Evolutionary conservation across 2,888 invertebrate genomes (phyloP), one percentile per base, ranked within the genome.

Genomic region (Agonopterix arenella): DNA sequence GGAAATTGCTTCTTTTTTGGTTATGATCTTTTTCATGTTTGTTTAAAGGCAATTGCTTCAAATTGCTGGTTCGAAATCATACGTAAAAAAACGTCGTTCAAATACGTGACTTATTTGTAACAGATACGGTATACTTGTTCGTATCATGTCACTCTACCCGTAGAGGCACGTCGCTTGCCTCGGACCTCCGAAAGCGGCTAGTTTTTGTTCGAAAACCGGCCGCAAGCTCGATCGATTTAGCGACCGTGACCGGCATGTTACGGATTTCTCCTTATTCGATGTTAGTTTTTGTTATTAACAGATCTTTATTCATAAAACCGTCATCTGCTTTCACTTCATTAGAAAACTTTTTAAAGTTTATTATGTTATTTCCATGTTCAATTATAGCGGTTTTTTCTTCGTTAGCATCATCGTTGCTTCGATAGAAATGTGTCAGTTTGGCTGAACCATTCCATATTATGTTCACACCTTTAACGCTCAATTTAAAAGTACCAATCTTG

Each of bases 151-250:
- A 56, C 57, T 42, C 58, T 55, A 59, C 57, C 58, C 60, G 58
- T 58, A 49, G 48, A 53, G 52, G 44, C 47, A 46, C 53, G 44
- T 46, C 52, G 52, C 53, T 42, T 46, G 47, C 53, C 45, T 46
- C 52, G 52, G 47, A 51, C 46, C 51, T 51, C 53, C 55, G 53
- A 59, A 60, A 56, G 55, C 56, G 56, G 56, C 59, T 64, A 64
- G 64, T 68, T 73, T 73, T 73, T 70, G 58, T 70, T 58, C 56
- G 57, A 59, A 68, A 76, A 72, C 70, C 68, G 69, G 68, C 57
- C 61, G 28, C 52, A 45, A 28, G 54, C 49, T 60, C 59, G 51
- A 61, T 62, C 60, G 57, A 67, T 73, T 69, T 68, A 59, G 66
- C 66, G 66, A 68, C 68, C 68, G 58, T 71, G 68, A 70, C 70